A percentile compares a stretch with the other conserved stretches of the same genome.
Conservation (phyloP, 2,113 vertebrate genomes). For the Sialia sialis region DNA sequence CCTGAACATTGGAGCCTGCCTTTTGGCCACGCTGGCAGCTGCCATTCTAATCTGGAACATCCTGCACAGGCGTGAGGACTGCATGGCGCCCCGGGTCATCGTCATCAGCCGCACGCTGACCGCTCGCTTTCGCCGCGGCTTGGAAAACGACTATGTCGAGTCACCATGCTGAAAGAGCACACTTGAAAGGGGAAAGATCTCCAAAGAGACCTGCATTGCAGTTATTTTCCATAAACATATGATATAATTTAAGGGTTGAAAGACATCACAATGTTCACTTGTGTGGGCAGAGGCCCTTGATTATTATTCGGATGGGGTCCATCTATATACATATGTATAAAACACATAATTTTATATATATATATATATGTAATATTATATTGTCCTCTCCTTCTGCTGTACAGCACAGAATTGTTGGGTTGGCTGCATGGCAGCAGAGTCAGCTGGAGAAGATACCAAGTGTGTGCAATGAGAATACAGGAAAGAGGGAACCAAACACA, state of each 20-base stretch:
- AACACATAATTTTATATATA: conserved; percentile 14
- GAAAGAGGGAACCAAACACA: neutral
- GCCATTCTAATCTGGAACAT: conserved; percentile 98
- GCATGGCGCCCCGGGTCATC: conserved; percentile 86
- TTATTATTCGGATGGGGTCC: conserved; percentile 37
- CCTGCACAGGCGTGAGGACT: conserved; percentile 94
- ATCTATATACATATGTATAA: conserved; percentile 57
- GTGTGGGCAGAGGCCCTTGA: neutral
- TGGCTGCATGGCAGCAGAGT: neutral
- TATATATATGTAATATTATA: neutral
- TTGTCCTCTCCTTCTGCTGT: conserved; percentile 24
- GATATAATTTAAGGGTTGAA: conserved; percentile 22
- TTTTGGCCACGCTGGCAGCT: conserved; percentile 89
- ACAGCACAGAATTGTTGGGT: conserved; percentile 25
- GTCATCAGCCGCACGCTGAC: conserved; percentile 90
- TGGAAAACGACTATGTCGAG: conserved; percentile 96
- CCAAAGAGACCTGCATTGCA: neutral
- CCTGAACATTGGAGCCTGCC: conserved; percentile 90
- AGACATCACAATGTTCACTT: neutral
- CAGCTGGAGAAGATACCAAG: neutral
- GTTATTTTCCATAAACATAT: neutral
- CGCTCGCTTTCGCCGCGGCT: conserved; percentile 81
- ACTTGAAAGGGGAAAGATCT: neutral
- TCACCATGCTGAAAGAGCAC: conserved; percentile 85
- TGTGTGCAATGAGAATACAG: neutral